phyloP scores from a whole-genome alignment of 2,797 vertebrate species.

The Cynopterus sphinx region DNA sequence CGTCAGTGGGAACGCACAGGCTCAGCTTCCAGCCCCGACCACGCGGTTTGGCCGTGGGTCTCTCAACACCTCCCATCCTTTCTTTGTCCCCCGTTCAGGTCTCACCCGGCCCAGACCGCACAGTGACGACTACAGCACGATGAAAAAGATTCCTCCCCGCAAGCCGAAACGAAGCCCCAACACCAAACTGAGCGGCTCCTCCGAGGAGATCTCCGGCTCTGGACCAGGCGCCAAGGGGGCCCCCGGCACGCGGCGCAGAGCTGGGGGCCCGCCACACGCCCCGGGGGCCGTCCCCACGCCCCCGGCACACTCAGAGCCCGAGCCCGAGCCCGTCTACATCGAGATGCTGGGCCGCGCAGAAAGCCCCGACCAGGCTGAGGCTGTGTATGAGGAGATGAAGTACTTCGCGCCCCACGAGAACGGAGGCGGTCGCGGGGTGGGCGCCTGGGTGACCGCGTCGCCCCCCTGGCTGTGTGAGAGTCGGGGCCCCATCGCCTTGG shows the following conservation, averaged over 20 bases:
- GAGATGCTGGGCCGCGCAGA: slow-evolving; percentile 65
- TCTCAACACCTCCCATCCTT: background rate
- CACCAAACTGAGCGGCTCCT: slow-evolving; percentile 96
- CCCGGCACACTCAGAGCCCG: slow-evolving; percentile 85
- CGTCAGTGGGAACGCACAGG: background rate
- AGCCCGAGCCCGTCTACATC: slow-evolving; percentile 79
- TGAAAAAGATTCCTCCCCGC: slow-evolving; percentile 97
- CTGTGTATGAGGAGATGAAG: slow-evolving; percentile 99
- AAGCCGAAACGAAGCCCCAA: slow-evolving; percentile 97
- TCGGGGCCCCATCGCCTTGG: slow-evolving; percentile 80
- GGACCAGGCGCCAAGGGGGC: slow-evolving; percentile 89
- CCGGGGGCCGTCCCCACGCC: slow-evolving; percentile 77
- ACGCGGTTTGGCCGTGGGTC: background rate
- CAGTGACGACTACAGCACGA: slow-evolving; percentile 97
- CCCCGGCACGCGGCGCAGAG: slow-evolving; percentile 26
- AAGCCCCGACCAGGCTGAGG: slow-evolving; percentile 92
- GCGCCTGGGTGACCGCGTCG: slow-evolving; percentile 83
- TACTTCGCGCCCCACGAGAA: slow-evolving; percentile 91
- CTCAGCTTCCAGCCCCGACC: background rate
- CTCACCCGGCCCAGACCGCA: slow-evolving; percentile 94
- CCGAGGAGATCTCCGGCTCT: slow-evolving; percentile 93
- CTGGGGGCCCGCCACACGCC: background rate
- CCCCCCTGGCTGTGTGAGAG: slow-evolving; percentile 84
- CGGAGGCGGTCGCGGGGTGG: slow-evolving; percentile 61
- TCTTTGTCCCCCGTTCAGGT: slow-evolving; percentile 80